Percentiles rank a stretch among this genome's conserved stretches.
Evolutionary conservation across 2,797 vertebrate species (phyloP).

Genomic region (Eupleurogrammus muticus): DNA sequence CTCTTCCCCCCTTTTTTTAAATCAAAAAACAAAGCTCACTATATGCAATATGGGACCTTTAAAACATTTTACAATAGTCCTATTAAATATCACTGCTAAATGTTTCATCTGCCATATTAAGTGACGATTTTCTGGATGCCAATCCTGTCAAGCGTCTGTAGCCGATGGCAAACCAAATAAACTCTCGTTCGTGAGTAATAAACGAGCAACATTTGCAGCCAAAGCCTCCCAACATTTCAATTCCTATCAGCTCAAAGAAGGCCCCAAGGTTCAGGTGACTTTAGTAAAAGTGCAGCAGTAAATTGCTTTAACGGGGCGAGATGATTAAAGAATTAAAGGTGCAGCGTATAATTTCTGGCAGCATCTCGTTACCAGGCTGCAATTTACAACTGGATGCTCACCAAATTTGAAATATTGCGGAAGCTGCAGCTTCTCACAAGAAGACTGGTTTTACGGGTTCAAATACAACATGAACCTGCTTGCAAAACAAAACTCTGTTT

Average conservation of each 20-base stretch:
- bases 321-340: not conserved
- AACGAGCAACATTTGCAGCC: conserved; percentile 12
- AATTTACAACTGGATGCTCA: too few species aligned
- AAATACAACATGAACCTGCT: not conserved
- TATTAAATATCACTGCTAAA: not conserved
- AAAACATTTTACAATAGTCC: not conserved
- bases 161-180: conserved; percentile 16
- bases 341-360: too few species aligned
- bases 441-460: not conserved
- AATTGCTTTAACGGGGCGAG: not conserved
- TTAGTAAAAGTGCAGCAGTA: not conserved
- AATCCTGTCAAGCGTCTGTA: not conserved
- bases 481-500: not conserved
- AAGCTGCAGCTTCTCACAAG: not conserved
- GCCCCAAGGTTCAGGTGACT: not conserved
- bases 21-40: too few species aligned
- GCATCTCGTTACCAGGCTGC: too few species aligned
- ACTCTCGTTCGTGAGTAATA: conserved; percentile 37
- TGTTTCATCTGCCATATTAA: not conserved
- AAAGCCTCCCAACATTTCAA: conserved; percentile 15
- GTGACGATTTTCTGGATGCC: not conserved
- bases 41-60: too few species aligned
- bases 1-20: too few species aligned
- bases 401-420: too few species aligned
- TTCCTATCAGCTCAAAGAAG: not conserved